Evolutionary conservation across 1,140 invertebrate genomes (phyloP).

Genomic region (Mizuhopecten yessoensis): DNA sequence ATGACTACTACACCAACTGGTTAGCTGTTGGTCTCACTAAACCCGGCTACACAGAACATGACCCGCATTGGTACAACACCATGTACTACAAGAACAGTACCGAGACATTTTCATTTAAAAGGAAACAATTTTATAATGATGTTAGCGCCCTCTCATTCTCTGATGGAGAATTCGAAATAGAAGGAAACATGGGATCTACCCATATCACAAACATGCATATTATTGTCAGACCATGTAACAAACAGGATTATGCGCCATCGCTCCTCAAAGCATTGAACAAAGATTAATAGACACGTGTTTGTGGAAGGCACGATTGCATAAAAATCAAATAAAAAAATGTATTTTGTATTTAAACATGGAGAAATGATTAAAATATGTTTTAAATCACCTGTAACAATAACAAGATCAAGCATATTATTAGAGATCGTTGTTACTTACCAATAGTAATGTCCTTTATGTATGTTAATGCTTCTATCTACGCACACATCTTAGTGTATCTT

Average conservation of each 20-base stretch:
- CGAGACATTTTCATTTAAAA: neutral
- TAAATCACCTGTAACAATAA: too few relatives aligned
- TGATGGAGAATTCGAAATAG: slow-evolving; percentile 34
- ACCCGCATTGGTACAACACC: slow-evolving; percentile 13
- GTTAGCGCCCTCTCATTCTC: neutral
- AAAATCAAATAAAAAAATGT: too few relatives aligned
- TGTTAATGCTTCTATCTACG: too few relatives aligned
- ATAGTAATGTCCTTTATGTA: too few relatives aligned
- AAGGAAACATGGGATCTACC: slow-evolving; percentile 41
- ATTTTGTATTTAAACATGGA: too few relatives aligned
- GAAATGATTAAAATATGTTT: too few relatives aligned
- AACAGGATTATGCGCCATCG: neutral
- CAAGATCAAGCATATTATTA: too few relatives aligned
- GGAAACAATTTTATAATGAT: neutral
- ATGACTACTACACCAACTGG: slow-evolving; percentile 40
- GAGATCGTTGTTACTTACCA: too few relatives aligned
- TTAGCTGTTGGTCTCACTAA: slow-evolving; percentile 42
- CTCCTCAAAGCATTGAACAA: neutral
- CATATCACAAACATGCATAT: neutral
- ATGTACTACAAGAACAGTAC: neutral
- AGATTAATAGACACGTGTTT: too few relatives aligned
- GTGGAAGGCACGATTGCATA: too few relatives aligned
- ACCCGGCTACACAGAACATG: neutral
- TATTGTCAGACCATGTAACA: neutral
- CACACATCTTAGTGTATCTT: too few relatives aligned